phyloP scores from a whole-genome alignment of 2,888 invertebrate genomes.

The Leptopterna dolabrata region DNA sequence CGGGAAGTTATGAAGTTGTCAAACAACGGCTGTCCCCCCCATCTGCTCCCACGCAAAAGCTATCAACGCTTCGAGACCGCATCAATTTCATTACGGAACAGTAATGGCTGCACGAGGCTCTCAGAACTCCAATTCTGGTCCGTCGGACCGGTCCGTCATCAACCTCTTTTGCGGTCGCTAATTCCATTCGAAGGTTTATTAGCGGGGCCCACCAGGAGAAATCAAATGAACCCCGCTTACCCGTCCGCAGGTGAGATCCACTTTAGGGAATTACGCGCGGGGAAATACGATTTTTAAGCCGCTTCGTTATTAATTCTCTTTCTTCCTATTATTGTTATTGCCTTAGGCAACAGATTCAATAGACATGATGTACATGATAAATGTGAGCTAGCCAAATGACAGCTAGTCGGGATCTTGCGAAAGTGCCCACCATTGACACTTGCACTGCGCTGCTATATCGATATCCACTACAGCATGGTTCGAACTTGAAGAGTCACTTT shows the following conservation, averaged over 20 bases:
- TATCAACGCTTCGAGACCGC: background rate
- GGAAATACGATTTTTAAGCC: background rate
- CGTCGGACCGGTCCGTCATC: background rate
- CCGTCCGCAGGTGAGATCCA: background rate
- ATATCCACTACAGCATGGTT: too few relatives aligned
- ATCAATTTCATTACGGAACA: background rate
- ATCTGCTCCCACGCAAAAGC: background rate
- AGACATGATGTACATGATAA: too few relatives aligned
- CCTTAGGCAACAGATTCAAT: too few relatives aligned
- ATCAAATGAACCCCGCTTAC: conserved; percentile 13
- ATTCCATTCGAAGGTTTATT: conserved; percentile 36
- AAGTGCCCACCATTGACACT: too few relatives aligned
- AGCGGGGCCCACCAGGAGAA: conserved; percentile 10
- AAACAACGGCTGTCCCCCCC: background rate
- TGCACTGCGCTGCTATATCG: too few relatives aligned
- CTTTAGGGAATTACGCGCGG: background rate
- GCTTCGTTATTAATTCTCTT: too few relatives aligned
- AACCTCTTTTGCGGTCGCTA: conserved; percentile 22
- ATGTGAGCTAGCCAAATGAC: too few relatives aligned
- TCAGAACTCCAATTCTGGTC: background rate
- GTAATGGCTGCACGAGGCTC: background rate
- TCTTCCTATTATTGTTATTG: too few relatives aligned
- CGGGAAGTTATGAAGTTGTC: background rate
- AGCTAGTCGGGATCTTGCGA: too few relatives aligned
- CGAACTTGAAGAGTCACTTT: too few relatives aligned